Evolutionary conservation across 2,797 vertebrate species (phyloP).

Genomic region (Onychomys leucogaster): DNA sequence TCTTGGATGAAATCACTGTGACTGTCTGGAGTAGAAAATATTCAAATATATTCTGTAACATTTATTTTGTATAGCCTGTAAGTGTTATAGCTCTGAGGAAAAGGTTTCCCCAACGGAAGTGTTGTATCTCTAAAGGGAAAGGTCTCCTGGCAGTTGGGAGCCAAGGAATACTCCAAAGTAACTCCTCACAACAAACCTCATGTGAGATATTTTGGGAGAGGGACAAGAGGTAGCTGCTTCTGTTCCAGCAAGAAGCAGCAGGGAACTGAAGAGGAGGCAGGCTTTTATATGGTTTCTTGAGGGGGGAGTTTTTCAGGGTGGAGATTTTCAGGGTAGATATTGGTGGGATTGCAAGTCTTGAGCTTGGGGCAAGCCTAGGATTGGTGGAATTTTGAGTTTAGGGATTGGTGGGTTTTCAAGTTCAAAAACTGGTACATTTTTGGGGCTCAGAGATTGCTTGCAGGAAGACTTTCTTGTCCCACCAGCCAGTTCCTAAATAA

Average conservation of each 20-base stretch:
- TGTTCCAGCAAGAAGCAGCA: not conserved
- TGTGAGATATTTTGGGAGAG: not conserved
- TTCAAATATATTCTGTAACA: not conserved
- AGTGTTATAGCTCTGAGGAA: not conserved
- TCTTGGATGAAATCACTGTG: not conserved
- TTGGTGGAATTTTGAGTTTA: not conserved
- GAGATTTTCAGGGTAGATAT: not conserved
- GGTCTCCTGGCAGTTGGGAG: not conserved
- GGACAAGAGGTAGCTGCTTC: not conserved
- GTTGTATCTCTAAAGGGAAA: not conserved
- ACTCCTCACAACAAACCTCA: not conserved
- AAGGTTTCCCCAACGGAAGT: not conserved
- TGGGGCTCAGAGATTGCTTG: not conserved
- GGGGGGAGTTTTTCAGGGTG: not conserved
- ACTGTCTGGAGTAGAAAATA: not conserved
- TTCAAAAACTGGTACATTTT: no score
- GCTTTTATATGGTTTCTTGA: not conserved
- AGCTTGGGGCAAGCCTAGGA: not conserved
- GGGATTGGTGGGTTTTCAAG: not conserved
- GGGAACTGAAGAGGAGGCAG: not conserved
- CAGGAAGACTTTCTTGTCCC: not conserved
- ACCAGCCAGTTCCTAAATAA: not conserved
- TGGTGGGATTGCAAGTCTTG: not conserved
- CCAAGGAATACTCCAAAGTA: not conserved
- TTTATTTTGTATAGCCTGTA: not conserved